Evolutionary conservation across 2,888 invertebrate genomes (phyloP).

Genomic region (Heliothis peltigera): DNA sequence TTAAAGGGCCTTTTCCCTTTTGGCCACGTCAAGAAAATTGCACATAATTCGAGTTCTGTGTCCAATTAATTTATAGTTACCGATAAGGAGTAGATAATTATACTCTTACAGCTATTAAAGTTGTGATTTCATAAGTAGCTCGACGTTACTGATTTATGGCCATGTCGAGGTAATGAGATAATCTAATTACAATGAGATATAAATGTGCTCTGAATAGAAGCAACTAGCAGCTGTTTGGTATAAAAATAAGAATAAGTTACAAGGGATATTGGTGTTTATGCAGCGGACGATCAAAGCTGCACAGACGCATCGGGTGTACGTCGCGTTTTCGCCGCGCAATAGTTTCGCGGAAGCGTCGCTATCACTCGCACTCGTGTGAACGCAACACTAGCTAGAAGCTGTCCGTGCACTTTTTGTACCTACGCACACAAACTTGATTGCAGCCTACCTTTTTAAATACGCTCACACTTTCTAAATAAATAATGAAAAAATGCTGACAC

Average conservation of each 20-base stretch:
- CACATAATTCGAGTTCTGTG: constrained; percentile 52
- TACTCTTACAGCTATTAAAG: constrained; percentile 47
- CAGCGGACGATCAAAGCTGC: constrained; percentile 68
- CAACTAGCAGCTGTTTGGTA: constrained; percentile 7
- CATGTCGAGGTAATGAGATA: constrained; percentile 29
- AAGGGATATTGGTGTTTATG: constrained; percentile 33
- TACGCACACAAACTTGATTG: constrained; percentile 47
- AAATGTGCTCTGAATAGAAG: constrained; percentile 37
- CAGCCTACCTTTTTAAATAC: constrained; percentile 49
- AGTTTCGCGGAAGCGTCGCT: constrained; percentile 79
- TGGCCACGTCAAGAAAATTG: constrained; percentile 47
- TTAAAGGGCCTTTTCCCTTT: constrained; percentile 43
- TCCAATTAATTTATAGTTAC: constrained; percentile 52
- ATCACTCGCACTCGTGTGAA: constrained; percentile 68
- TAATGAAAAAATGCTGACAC: constrained; percentile 24
- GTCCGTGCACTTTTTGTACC: constrained; percentile 71
- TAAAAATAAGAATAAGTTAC: constrained; percentile 27
- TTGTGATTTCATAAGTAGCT: constrained; percentile 41
- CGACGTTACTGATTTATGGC: constrained; percentile 49
- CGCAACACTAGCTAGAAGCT: constrained; percentile 71
- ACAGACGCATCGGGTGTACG: constrained; percentile 59
- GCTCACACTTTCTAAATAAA: constrained; percentile 58
- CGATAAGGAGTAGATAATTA: constrained; percentile 57
- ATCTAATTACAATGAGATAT: constrained; percentile 43
- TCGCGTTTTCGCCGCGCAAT: constrained; percentile 75